A percentile compares a stretch with the other conserved stretches of the same genome.
Evolutionary conservation across 92 coral and sea anemone species (phyloP).

Genomic region (Epizoanthus scotinus): DNA sequence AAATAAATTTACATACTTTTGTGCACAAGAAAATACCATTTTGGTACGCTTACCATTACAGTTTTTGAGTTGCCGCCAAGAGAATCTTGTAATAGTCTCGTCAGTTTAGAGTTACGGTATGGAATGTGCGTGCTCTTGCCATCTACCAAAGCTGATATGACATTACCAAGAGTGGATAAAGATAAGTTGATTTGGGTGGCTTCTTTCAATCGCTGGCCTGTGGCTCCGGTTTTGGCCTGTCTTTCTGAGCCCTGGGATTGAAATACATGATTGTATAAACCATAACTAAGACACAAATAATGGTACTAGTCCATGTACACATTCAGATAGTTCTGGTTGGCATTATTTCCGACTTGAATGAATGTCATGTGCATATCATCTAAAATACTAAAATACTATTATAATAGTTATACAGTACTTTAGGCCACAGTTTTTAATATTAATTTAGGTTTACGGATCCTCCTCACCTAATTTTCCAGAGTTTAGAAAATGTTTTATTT

Average conservation of each 20-base stretch:
- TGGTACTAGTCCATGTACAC: no score
- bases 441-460: no score
- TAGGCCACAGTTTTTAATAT: no score
- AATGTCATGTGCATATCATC: no score
- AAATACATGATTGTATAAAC: no score
- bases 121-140: constrained; percentile 99
- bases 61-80: constrained; percentile 98
- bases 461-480: no score
- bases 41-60: constrained; percentile 76
- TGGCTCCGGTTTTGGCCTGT: constrained; percentile 97
- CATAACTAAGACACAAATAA: neutral
- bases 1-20: neutral
- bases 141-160: constrained; percentile 96
- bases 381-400: no score
- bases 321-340: no score
- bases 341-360: no score
- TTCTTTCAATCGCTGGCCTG: constrained; percentile 94
- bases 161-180: constrained; percentile 96
- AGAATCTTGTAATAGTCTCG: constrained; percentile 94
- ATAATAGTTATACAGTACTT: no score
- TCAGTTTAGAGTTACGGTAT: constrained; percentile 96
- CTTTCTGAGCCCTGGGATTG: constrained; percentile 87
- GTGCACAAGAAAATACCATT: no score
- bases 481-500: no score
- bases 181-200: constrained; percentile 98